Evolutionary conservation across 2,113 vertebrate species (phyloP).

Genomic region (Aphyosemion australe): DNA sequence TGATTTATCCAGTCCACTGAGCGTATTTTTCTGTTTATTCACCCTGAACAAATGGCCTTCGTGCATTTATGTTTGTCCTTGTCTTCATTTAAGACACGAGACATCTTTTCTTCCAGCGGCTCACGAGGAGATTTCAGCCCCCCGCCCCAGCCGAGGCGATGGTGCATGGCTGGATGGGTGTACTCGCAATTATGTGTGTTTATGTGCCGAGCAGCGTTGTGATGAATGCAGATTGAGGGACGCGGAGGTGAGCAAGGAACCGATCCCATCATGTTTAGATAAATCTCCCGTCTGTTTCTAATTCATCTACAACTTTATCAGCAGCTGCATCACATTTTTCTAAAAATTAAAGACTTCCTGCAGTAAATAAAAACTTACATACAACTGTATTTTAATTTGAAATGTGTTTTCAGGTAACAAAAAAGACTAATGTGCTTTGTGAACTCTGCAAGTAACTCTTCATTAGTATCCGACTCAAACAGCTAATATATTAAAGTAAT

Average conservation of each 20-base stretch:
- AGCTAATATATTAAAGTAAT: not conserved
- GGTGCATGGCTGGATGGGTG: constrained; percentile 61
- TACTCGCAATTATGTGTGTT: constrained; percentile 68
- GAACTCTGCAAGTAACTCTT: not conserved
- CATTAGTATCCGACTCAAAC: not conserved
- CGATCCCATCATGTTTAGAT: not conserved
- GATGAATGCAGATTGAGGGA: constrained; percentile 57
- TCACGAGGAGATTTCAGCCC: not conserved
- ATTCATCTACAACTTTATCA: not conserved
- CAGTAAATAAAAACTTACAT: too few species aligned
- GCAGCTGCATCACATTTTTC: too few species aligned
- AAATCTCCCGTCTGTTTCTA: too few species aligned
- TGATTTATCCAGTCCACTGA: not conserved
- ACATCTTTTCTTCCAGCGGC: constrained; percentile 23
- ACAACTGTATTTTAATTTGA: too few species aligned
- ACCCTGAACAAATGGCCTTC: constrained; percentile 47
- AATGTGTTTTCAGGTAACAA: not conserved
- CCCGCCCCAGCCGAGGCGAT: constrained; percentile 41
- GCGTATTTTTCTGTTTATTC: constrained; percentile 35
- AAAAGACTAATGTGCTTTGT: not conserved
- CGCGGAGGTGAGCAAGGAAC: constrained; percentile 30
- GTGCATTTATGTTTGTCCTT: constrained; percentile 19
- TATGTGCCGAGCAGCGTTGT: constrained; percentile 19
- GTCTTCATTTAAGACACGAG: constrained; percentile 18
- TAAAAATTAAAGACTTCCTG: too few species aligned